Evolutionary conservation across 2,113 vertebrate genomes (phyloP), one percentile per base, ranked within the genome.

Genomic region (Seriola aureovittata): DNA sequence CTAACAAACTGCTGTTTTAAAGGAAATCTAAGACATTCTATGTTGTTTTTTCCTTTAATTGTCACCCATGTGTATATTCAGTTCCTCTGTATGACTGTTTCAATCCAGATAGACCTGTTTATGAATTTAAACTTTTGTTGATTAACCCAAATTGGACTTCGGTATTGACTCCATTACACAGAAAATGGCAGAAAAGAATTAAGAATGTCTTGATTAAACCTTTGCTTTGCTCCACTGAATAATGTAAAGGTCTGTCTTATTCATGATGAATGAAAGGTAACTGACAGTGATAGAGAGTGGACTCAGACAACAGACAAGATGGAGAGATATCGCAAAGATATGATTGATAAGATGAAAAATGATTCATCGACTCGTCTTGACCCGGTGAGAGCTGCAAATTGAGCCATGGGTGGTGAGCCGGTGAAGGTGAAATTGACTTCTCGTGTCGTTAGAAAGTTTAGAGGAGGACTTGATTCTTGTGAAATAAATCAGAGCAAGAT

Each of bases 311-410:
- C 79, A 84, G 88, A 82, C 84, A 72, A 82, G 88, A 89, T 86
- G 87, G 90, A 88, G 89, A 84, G 88, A 87, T 70, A 84, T 68
- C 4, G 17, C 77, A 38, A 42, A 68, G 80, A 87, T 78, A 81
- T 93, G 93, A 94, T 89, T 93, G 92, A 94, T 93, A 90, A 74
- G 86, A 85, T 85, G 84, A 88, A 91, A 91, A 88, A 89, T 90
- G 90, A 94, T 90, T 90, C 80, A 94, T 91, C 63, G 85, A 84
- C 82, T 90, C 84, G 44, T 90, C 90, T 85, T 85, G 76, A 90
- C 90, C 80, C 75, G 67, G 82, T 58, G 25, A 74, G 68, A 74
- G 87, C 75, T 63, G 78, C 71, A 84, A 82, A 91, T 87, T 75
- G 85, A 87, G 87, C 86, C 79, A 57, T 25, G 72, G 79, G 70